Base-by-base conservation (phyloP, 2,888 invertebrate species). In the Campaea margaritaria region DNA sequence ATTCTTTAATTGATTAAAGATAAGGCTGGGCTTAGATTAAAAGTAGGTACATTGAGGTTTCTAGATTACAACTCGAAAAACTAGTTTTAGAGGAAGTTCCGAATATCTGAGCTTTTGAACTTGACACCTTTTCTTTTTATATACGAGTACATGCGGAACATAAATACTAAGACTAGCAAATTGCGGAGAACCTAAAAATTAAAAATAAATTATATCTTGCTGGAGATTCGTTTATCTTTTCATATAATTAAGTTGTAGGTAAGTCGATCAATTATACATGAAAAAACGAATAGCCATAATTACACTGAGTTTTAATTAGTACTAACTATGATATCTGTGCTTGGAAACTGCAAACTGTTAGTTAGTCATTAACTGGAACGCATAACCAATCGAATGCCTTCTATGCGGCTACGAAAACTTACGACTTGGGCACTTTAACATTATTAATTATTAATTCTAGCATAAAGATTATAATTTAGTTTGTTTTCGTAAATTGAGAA, bases 301-400 rank as follows among this genome's bases (percentile, higher is more conserved):
- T 38, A 21, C 38, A 14, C 13, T 27, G n/a, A 27, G 13, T 21
- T 27, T 27, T 21, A 44, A 27, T 13, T 39, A 8, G 16, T 53
- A 15, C 54, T 53, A 31, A 53, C 15, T 48, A 50, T 61, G 58
- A 62, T 58, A 52, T 41, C 39, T 50, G 53, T 57, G 49, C 65
- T 64, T 65, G 63, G 69, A 65, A 68, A 69, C 69, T 67, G 68
- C 66, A 66, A 57, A 63, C 64, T 49, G 67, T 64, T 63, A 62
- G 68, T 65, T 64, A 61, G 65, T 69, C 62, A 64, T 54, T 68
- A 69, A 68, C 65, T 71, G 67, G 73, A 68, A 72, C 69, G 73
- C 69, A 69, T 72, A 66, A 56, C 67, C 56, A 69, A 69, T 70
- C 56, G 62, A 64, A 70, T 60, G 64, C 65, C 62, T 69, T 62